Evolutionary conservation across 2,113 vertebrate genomes (phyloP), one percentile per base, ranked within the genome.

Genomic region (Colius striatus): DNA sequence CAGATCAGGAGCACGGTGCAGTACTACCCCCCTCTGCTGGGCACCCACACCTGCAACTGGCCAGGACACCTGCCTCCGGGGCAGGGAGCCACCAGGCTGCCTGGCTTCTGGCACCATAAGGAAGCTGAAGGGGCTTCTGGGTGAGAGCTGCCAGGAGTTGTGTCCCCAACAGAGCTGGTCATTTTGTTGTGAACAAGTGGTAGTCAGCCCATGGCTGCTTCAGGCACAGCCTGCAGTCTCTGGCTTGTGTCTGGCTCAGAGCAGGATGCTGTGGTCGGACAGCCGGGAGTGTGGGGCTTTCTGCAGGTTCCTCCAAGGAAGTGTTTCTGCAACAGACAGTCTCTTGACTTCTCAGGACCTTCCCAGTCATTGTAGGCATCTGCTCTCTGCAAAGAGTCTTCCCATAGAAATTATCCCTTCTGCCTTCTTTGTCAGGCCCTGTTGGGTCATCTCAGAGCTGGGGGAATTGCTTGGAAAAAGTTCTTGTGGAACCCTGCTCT

Each of bases 11-110:
- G 92, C 72, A 48, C 1, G 55, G 94, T 90, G 89, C 72, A 65
- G 90, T 93, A 94, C 68, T 45, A 95, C 85, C 87, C 74, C 94
- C 92, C 92, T 94, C 94, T 97, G 90, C 92, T 95, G 95, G 94
- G 73, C 81, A 92, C 76, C 73, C 82, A 50, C 61, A 70, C 38
- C 89, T 16, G 16, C 70, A 86, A 73, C 61, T 2, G 0, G 11
- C 53, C 11, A 75, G 81, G 34, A 92, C 47, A 58, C 34, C 45
- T 48, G 75, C 6, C 27, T 63, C 53, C 36, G 30, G 74, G 68
- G 7, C 79, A 74, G 54, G 83, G 85, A 58, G 38, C 2, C 1
- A 55, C 61, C 0, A 0, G 16, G 68, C 25, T 82, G 8, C 57
- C 6, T 0, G 0, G 54, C 6, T 41, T 25, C 83, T 61, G 34